These are phyloP conservation scores for Trachurus trachurus DNA, from an alignment of 2,797 vertebrate species.

Conservation along the genomic window DNA sequence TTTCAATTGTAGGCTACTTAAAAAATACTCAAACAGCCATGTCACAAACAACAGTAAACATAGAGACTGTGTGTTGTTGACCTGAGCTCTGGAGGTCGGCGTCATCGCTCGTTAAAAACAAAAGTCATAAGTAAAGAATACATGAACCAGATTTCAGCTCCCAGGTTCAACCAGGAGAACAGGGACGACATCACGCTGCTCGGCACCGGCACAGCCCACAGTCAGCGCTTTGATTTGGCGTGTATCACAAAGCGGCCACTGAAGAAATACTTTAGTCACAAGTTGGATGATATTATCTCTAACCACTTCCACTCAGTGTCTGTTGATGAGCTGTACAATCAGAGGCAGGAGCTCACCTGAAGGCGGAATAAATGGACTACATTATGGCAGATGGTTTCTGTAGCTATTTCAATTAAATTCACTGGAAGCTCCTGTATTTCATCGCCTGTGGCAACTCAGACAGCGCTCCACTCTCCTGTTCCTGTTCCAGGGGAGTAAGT, in stretches of 20 bases:
- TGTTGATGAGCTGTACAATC: conserved; percentile 23
- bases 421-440: conserved; percentile 23
- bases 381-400: conserved; percentile 38
- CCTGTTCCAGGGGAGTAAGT: neutral
- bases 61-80: neutral
- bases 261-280: conserved; percentile 28
- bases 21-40: neutral
- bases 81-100: neutral
- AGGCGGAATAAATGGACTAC: conserved; percentile 48
- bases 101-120: neutral
- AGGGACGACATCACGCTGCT: neutral
- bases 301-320: conserved; percentile 8
- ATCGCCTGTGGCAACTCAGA: conserved; percentile 12
- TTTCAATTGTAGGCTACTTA: neutral
- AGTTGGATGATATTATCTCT: conserved; percentile 27
- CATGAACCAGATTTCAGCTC: neutral
- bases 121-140: neutral
- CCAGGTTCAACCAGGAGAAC: conserved; percentile 11
- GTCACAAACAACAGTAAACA: neutral
- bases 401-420: conserved; percentile 22
- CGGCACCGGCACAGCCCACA: neutral
- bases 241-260: conserved; percentile 21
- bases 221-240: conserved; percentile 8
- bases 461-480: neutral
- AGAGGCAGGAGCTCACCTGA: conserved; percentile 25